Evolutionary conservation across 1,140 invertebrate species (phyloP), one percentile per base, ranked within the genome.

Genomic region (Adoxophyes honmai): DNA sequence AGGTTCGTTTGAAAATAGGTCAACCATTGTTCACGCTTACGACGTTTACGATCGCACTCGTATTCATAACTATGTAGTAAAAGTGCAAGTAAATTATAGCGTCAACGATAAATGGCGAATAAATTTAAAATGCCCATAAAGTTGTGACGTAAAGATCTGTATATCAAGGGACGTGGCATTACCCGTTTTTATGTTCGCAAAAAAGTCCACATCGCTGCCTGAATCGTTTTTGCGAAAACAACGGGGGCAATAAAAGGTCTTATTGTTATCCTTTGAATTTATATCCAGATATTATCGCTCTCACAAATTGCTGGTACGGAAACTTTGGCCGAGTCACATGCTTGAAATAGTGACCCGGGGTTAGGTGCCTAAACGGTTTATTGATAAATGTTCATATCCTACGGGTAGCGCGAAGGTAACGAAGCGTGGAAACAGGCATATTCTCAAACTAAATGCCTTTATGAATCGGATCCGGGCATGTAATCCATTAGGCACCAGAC

Each of bases 221-320:
- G 72, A 81, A 84, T 83, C 75, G 84, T 74, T 85, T 82, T 78
- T 81, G 71, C 74, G 78, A 85, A 82, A 85, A 83, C 77, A 85
- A 81, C 78, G 72, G 66, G 62, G 62, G 81, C 75, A 75, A 85
- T 83, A 86, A 83, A 85, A 73, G 78, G 74, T 78, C 73, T 86
- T 86, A 85, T 81, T 84, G 83, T 84, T 84, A 83, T 86, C 80
- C 81, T 83, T 83, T 85, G 81, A 83, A 86, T 85, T 85, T 83
- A 86, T 85, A 78, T 78, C 77, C 75, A 75, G 80, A 83, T 86
- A 83, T 83, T 84, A 85, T 83, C 76, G 81, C 71, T 60, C 68
- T 69, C 79, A 84, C 81, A 82, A 82, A 86, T 84, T 82, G 70
- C 67, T 70, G 74, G 73, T 73, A 73, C 77, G 73, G 77, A 76